Percentiles rank a stretch among this genome's conserved stretches.
These are phyloP conservation scores for Geopemphigus sp. DNA, from an alignment of 1,140 invertebrate species.

Conservation along the genomic window DNA sequence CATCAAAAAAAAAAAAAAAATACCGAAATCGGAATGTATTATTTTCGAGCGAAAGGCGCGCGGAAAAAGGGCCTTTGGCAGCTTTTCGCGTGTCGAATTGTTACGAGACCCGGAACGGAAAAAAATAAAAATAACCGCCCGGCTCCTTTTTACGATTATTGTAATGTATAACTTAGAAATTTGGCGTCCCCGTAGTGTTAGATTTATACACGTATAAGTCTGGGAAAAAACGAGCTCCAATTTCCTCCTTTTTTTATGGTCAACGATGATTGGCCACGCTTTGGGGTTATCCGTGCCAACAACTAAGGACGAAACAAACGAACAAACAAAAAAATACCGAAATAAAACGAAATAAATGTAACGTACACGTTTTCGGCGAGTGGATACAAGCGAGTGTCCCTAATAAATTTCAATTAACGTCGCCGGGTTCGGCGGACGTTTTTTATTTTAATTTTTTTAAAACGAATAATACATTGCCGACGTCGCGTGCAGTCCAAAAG, in stretches of 20 bases:
- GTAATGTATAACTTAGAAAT: constrained; percentile 48
- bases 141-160: constrained; percentile 47
- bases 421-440: background rate
- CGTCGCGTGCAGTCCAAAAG: constrained; percentile 23
- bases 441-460: constrained; percentile 38
- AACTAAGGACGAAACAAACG: constrained; percentile 41
- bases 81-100: constrained; percentile 43
- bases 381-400: constrained; percentile 24
- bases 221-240: constrained; percentile 37
- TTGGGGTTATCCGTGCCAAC: constrained; percentile 46
- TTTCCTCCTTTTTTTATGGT: constrained; percentile 38
- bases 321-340: background rate
- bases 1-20: constrained; percentile 2
- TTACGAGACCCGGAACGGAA: constrained; percentile 31
- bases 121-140: constrained; percentile 29
- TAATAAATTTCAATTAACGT: constrained; percentile 49
- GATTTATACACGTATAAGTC: constrained; percentile 46
- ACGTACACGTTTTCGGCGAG: constrained; percentile 34
- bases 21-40: constrained; percentile 20
- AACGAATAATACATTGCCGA: constrained; percentile 34
- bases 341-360: constrained; percentile 41
- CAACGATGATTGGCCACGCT: constrained; percentile 47
- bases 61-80: constrained; percentile 40
- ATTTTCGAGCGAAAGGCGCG: constrained; percentile 39
- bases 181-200: constrained; percentile 44